Evolutionary conservation across 1,140 invertebrate genomes (phyloP).

Genomic region (Lepidurus arcticus): DNA sequence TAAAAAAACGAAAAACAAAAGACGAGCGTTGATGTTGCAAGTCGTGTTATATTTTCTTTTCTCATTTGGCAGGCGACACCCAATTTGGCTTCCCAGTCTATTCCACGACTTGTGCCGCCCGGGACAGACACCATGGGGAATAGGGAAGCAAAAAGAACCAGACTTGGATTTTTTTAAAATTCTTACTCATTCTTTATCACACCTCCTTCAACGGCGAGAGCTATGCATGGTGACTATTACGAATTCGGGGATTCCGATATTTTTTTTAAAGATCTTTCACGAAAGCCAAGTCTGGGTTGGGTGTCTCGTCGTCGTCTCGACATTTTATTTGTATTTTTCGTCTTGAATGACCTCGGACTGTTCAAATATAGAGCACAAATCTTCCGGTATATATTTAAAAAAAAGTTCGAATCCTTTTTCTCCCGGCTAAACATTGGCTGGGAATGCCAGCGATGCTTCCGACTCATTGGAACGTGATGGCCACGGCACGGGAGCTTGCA

Average conservation of each 20-base stretch:
- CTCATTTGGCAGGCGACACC: slow-evolving; percentile 14
- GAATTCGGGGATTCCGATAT: neutral
- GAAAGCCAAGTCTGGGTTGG: neutral
- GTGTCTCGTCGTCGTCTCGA: slow-evolving; percentile 1
- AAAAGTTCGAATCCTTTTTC: neutral
- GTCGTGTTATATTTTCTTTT: slow-evolving; percentile 10
- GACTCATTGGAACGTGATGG: neutral
- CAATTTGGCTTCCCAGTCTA: neutral
- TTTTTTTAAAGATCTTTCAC: neutral
- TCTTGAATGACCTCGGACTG: neutral
- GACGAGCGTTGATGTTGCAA: neutral
- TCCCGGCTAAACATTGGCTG: neutral
- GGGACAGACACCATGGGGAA: neutral
- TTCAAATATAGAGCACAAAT: slow-evolving; percentile 10
- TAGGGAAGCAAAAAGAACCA: neutral
- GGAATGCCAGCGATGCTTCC: slow-evolving; percentile 1
- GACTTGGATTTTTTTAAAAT: neutral
- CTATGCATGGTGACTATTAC: neutral
- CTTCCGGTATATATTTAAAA: neutral
- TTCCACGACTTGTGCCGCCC: neutral
- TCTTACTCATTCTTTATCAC: neutral
- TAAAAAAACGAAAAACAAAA: neutral
- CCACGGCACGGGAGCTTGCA: neutral
- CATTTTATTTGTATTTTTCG: neutral
- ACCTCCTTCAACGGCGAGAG: neutral